Percentiles rank a stretch among this genome's conserved stretches.
These are phyloP conservation scores for Trachemys scripta DNA, from an alignment of 2,113 vertebrate genomes.

Conservation along the genomic window DNA sequence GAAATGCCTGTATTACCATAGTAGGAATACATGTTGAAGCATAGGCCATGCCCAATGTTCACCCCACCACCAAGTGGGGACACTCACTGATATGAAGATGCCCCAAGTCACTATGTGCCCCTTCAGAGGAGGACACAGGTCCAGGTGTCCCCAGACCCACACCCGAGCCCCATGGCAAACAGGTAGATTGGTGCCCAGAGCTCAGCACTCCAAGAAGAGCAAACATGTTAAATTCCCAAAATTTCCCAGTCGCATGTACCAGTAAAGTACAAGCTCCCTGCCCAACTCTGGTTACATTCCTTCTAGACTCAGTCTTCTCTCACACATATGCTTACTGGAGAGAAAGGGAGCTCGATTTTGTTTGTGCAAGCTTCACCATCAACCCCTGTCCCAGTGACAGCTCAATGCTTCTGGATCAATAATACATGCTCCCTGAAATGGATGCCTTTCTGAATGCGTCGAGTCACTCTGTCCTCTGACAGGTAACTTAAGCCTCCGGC, in stretches of 20 bases:
- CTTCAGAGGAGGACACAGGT: neutral
- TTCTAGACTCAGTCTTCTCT: neutral
- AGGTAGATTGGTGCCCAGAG: neutral
- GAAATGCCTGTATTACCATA: neutral
- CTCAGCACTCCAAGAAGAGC: neutral
- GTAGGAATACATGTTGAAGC: neutral
- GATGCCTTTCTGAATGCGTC: conserved; percentile 51
- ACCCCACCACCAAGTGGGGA: neutral
- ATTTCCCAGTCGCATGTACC: neutral
- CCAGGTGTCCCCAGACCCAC: neutral
- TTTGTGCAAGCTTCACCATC: neutral
- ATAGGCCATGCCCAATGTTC: neutral
- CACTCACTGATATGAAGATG: neutral
- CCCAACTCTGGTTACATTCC: neutral
- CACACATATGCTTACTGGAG: neutral
- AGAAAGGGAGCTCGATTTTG: neutral
- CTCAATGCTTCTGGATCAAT: conserved; percentile 63
- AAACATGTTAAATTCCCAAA: neutral
- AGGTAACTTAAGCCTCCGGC: conserved; percentile 49
- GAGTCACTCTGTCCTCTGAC: neutral
- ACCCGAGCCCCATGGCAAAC: neutral
- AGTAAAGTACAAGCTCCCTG: neutral
- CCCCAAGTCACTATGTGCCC: neutral
- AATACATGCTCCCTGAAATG: conserved; percentile 73
- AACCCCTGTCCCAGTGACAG: neutral